Base-by-base conservation (phyloP, 2,888 invertebrate species). In the Scrobipalpa atriplicella region DNA sequence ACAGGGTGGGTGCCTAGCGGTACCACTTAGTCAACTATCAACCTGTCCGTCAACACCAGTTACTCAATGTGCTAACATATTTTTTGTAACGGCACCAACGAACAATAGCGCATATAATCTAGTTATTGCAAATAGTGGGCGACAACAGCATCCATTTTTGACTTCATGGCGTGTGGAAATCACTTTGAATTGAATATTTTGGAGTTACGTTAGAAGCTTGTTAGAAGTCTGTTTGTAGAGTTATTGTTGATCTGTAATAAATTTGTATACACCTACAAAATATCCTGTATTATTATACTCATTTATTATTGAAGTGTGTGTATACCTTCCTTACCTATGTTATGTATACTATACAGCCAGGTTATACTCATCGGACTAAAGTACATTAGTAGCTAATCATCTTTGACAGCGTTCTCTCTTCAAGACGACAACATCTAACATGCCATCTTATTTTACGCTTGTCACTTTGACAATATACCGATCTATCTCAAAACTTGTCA, bases 21-120 rank as follows among this genome's bases (percentile, higher is more conserved):
- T 60, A 13, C 11, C 62, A 62, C 18, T 62, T 62, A 56, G 56
- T 56, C 56, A 56, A 56, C 56, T 18, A n/a, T n/a, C n/a, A 11
- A 13, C 11, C 18, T 9, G 19, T 52, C 52, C 56, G 29, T 56
- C 56, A 56, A 56, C n/a, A 8, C 19, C 8, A 1, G n/a, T 56
- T 56, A 13, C 56, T 39, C 39, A 19, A 29, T 29, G 29, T 5
- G 29, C 29, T 29, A 5, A 29, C 29, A 29, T 29, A 29, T 29
- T 29, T n/a, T 29, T 29, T 29, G 29, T 29, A 5, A 29, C 29
- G 19, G 54, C 51, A 16, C n/a, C 6, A 11, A 18, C 19, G 52
- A 18, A 18, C 52, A 52, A 47, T 47, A 47, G 47, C 47, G 47
- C 47, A 47, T 47, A 47, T 47, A n/a, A 47, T 47, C 18, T 52